phyloP scores from a whole-genome alignment of 2,113 vertebrate species.

The Oreochromis tanganicae region DNA sequence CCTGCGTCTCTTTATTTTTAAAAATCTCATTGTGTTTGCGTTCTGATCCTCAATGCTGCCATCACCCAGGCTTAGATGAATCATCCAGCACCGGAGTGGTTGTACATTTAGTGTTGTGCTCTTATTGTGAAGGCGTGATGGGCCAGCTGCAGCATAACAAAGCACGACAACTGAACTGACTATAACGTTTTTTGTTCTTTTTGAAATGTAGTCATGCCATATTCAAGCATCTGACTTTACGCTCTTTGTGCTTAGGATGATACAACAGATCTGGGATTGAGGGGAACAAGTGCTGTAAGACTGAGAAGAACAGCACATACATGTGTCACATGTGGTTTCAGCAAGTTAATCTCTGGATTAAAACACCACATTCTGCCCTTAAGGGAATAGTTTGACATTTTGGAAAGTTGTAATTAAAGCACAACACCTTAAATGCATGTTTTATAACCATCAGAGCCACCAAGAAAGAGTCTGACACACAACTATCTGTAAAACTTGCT shows the following conservation, averaged over 20 bases:
- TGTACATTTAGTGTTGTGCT: neutral
- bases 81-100: neutral
- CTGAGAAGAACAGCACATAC: neutral
- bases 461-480: neutral
- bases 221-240: neutral
- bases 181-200: neutral
- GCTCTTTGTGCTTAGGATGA: neutral
- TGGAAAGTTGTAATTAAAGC: neutral
- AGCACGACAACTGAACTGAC: neutral
- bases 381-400: neutral
- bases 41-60: neutral
- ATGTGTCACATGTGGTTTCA: slow-evolving; percentile 2
- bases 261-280: neutral
- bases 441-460: neutral
- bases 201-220: neutral
- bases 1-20: neutral
- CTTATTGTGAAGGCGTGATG: neutral
- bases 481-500: neutral
- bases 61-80: neutral
- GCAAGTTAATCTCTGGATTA: neutral
- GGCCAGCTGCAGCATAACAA: neutral
- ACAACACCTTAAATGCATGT: neutral
- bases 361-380: neutral
- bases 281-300: neutral
- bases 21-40: slow-evolving; percentile 7